A percentile compares a stretch with the other conserved stretches of the same genome.
phyloP scores from a whole-genome alignment of 2,797 vertebrate species.

The Centroberyx gerrardi region DNA sequence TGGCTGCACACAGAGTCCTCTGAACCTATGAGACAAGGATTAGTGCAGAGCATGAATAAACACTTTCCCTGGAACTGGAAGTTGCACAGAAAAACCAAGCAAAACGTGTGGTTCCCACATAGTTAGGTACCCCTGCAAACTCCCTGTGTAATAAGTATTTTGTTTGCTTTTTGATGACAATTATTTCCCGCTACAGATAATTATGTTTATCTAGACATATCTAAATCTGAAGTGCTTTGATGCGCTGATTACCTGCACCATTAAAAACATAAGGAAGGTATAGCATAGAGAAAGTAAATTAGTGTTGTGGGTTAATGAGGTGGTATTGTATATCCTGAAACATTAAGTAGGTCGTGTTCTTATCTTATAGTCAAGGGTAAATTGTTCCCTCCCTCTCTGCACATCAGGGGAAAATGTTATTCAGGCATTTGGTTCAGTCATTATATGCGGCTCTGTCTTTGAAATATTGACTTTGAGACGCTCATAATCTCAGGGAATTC shows the following conservation, averaged over 20 bases:
- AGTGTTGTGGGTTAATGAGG: neutral
- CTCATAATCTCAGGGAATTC: constrained; percentile 51
- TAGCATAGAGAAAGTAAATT: neutral
- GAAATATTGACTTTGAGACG: constrained; percentile 43
- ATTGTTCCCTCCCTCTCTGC: neutral
- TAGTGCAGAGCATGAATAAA: constrained; percentile 55
- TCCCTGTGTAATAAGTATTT: neutral
- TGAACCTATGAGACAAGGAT: constrained; percentile 85
- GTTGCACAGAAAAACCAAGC: neutral
- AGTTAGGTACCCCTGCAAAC: neutral
- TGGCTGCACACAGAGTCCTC: constrained; percentile 87
- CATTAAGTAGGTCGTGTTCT: constrained; percentile 17
- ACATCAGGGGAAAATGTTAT: constrained; percentile 19
- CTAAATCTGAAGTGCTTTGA: constrained; percentile 20
- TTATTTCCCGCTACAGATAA: constrained; percentile 36
- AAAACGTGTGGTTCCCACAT: neutral
- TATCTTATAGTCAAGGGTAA: constrained; percentile 1
- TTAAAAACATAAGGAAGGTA: constrained; percentile 7
- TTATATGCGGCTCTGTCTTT: constrained; percentile 30
- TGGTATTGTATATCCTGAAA: neutral
- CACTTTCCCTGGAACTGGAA: constrained; percentile 15
- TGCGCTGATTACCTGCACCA: constrained; percentile 25
- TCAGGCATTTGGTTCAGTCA: constrained; percentile 32
- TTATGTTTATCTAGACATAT: constrained; percentile 35
- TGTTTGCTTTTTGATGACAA: constrained; percentile 24